Evolutionary conservation across 2,888 invertebrate genomes (phyloP), one percentile per base, ranked within the genome.

Genomic region (Mimachlamys varia): DNA sequence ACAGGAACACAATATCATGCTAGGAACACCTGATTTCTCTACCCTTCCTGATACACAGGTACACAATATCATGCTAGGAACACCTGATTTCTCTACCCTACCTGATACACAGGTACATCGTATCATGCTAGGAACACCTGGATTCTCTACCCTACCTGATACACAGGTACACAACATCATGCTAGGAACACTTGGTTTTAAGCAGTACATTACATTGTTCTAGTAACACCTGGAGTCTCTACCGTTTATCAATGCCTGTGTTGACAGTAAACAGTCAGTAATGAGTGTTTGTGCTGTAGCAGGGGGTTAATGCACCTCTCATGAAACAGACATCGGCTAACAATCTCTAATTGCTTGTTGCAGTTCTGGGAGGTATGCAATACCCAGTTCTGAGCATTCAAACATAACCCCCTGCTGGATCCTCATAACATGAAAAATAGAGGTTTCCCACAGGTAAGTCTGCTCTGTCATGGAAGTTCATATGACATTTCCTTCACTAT

Each of bases 251-350:
- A 33, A 33, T 12, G 33, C 15, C 33, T 4, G 76, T 33, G 76
- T 76, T 76, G 76, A 76, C 76, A 76, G 76, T 76, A 76, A 76
- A 76, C 76, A 76, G 76, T 76, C 76, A 27, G 27, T 76, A 76
- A 76, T 22, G 27, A 76, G 76, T 27, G 76, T 76, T 76, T 76
- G 76, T 76, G 76, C 22, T 76, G 12, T 76, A 76, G 27, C 76
- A 33, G 33, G 76, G 33, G 27, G 27, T 76, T 76, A 76, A 76
- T 76, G 76, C 33, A 76, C 7, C 13, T 33, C 76, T 76, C 76
- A 76, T 27, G 76, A 76, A 76, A 76, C 33, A 76, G 76, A 76
- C 76, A 76, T 76, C 76, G 27, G 27, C 76, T 76, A 76, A 76
- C 76, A 76, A 76, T 76, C 19, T 76, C 76, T 76, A 76, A 76